These are phyloP conservation scores for Cynocephalus volans DNA, from an alignment of 2,113 vertebrate species.

Conservation along the genomic window DNA sequence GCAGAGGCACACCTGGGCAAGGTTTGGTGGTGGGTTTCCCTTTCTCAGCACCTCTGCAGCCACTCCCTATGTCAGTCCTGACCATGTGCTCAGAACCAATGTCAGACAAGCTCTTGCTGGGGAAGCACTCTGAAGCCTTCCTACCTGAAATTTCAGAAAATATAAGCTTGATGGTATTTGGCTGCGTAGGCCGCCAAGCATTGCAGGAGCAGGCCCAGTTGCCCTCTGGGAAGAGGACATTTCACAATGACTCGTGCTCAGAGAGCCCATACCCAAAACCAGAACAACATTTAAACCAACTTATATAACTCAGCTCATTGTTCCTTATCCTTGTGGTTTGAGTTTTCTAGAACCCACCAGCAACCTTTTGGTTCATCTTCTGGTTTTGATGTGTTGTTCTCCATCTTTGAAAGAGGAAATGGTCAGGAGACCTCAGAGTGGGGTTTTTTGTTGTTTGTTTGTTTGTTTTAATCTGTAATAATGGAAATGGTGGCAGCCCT, in stretches of 20 bases:
- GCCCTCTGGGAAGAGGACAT: neutral
- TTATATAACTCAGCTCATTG: neutral
- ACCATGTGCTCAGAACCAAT: neutral
- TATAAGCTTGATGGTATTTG: rapidly evolving
- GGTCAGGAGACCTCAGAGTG: conserved; percentile 63
- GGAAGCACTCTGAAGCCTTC: neutral
- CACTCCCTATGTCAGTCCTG: rapidly evolving
- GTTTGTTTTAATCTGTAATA: neutral
- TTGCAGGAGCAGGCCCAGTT: neutral
- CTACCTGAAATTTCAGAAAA: neutral
- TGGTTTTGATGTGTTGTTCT: conserved; percentile 67
- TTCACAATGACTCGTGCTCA: neutral
- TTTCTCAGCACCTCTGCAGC: neutral
- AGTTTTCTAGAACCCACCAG: conserved; percentile 38
- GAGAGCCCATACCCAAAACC: rapidly evolving
- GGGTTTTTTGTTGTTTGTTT: neutral
- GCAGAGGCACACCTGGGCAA: neutral
- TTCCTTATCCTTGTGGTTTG: neutral
- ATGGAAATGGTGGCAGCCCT: neutral
- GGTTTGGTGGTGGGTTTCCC: neutral
- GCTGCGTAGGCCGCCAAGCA: neutral
- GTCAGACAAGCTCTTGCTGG: neutral
- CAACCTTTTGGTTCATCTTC: conserved; percentile 50
- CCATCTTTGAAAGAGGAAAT: conserved; percentile 85
- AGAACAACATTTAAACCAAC: neutral